Evolutionary conservation across 2,797 vertebrate species (phyloP), one percentile per base, ranked within the genome.

Genomic region (Botia kubotai): DNA sequence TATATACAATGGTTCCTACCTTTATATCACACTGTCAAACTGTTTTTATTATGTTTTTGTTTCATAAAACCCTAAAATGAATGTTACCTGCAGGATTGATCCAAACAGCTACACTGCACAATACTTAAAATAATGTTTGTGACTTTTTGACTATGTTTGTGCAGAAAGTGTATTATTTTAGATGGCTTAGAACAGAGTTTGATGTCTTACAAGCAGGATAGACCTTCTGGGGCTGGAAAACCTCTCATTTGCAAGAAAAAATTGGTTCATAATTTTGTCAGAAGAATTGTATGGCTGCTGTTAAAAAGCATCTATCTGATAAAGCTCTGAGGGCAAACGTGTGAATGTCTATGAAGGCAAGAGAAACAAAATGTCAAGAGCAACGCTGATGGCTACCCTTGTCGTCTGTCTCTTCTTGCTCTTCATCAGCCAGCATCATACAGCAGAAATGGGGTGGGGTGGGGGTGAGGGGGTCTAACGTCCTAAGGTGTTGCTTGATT

Each of bases 401-500:
- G 46, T 55, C 52, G 16, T 75, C 58, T 66, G 69, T 82, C 52
- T 82, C 58, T 46, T 72, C 43, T 57, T 71, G 58, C 58, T 72
- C 58, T 70, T 72, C 58, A 72, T 58, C 50, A 46, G 33, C 21
- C 2, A 2, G 17, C 21, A 73, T 77, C 63, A 81, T 82, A 55
- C 39, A 74, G 84, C 78, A 80, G 57, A 46, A 87, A 77, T 83
- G 43, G 43, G 43, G 43, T 10, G 43, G 43, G 43, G 43, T 81
- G 77, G 79, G 71, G 72, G 76, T 86, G 87, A 81, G 82, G 73
- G 55, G 43, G 67, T 82, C 89, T 73, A 87, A 60, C 77, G 86
- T 90, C 83, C 84, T 87, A 88, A 92, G 85, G 92, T 91, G 89
- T 91, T 81, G 89, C 88, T 85, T 92, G 91, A 92, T 92, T 87